A percentile compares a stretch with the other conserved stretches of the same genome.
phyloP scores from a whole-genome alignment of 2,797 vertebrate genomes.

The Mallotus villosus region DNA sequence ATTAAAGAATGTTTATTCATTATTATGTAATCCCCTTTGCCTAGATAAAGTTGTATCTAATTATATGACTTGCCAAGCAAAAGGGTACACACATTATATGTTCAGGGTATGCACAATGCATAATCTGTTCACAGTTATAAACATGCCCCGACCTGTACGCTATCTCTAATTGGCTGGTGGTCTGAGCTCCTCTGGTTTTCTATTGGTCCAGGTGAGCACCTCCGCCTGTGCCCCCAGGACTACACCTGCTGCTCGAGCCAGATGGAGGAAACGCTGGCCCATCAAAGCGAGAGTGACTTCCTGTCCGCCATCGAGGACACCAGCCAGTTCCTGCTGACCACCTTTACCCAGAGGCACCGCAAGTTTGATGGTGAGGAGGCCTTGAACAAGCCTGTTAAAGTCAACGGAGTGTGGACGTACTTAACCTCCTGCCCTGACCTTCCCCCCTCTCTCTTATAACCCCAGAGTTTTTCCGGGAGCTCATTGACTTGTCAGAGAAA shows the following conservation, averaged over 20 bases:
- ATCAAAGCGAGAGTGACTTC: conserved; percentile 81
- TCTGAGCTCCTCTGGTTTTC: conserved; percentile 21
- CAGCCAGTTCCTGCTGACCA: conserved; percentile 83
- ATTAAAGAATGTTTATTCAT: not conserved
- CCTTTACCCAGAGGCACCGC: conserved; percentile 81
- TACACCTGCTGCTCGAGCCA: conserved; percentile 91
- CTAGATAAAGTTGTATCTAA: too few species aligned
- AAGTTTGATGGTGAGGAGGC: conserved; percentile 82
- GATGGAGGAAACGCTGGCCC: conserved; percentile 84
- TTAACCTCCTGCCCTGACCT: conserved; percentile 28
- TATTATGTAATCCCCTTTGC: too few species aligned
- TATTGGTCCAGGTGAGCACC: conserved; percentile 80
- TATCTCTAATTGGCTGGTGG: not conserved
- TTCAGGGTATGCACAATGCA: too few species aligned
- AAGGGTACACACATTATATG: too few species aligned
- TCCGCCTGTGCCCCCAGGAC: conserved; percentile 86
- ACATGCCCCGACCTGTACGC: not conserved
- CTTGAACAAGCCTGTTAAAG: not conserved
- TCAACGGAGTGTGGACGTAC: not conserved
- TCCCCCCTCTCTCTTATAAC: conserved; percentile 10
- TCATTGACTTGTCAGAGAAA: conserved; percentile 84
- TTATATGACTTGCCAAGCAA: too few species aligned
- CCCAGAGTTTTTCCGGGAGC: conserved; percentile 85
- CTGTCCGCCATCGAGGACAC: conserved; percentile 78
- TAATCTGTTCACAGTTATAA: not conserved